Percentiles rank a stretch among this genome's conserved stretches.
These are phyloP conservation scores for Engraulis encrasicolus DNA, from an alignment of 2,113 vertebrate genomes.

Conservation along the genomic window DNA sequence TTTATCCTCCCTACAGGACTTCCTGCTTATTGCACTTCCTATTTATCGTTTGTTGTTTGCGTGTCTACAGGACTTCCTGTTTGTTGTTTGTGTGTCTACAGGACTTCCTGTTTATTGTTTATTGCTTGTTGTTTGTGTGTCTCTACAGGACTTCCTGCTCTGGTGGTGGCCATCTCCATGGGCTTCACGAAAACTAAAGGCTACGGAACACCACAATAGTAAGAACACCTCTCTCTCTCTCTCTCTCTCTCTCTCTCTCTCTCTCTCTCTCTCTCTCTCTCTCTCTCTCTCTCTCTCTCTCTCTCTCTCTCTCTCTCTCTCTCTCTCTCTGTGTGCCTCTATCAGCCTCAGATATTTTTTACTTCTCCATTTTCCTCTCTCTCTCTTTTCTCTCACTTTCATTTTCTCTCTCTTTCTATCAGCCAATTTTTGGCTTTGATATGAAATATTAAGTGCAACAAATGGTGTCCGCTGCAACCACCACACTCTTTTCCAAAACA, in stretches of 20 bases:
- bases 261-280: no score
- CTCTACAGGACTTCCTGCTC: conserved; percentile 90
- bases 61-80: no score
- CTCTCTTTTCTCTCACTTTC: not conserved
- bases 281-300: not conserved
- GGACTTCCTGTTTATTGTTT: no score
- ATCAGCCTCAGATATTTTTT: no score
- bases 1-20: conserved; percentile 87
- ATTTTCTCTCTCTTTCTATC: no score
- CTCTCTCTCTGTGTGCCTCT: no score
- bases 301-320: not conserved
- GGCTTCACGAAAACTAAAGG: conserved; percentile 99
- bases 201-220: conserved; percentile 97
- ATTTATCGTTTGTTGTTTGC: no score
- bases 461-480: not conserved
- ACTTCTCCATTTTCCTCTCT: not conserved
- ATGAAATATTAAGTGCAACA: not conserved
- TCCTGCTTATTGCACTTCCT: no score
- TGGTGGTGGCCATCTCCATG: conserved; percentile 98
- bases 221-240: conserved; percentile 65
- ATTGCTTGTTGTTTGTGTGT: no score
- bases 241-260: conserved; percentile 15
- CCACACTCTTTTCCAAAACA: not conserved
- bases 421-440: not conserved
- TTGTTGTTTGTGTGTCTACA: no score